Base-by-base conservation (phyloP, 2,888 invertebrate genomes). In the Rapana venosa region DNA sequence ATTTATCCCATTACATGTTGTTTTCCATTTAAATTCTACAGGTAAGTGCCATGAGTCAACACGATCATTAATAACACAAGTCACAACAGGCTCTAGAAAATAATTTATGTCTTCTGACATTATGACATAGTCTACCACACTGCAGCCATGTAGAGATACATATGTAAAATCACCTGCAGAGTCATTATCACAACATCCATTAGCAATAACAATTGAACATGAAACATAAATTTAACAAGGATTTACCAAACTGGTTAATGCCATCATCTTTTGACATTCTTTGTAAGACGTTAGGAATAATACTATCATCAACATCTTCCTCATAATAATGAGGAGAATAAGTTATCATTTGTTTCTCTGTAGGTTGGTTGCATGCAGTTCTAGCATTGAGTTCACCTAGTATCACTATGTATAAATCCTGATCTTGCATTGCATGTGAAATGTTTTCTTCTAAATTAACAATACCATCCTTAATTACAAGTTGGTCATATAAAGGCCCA, bases 41-140 rank as follows among this genome's bases (percentile, higher is more conserved):
- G 74, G 8, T 30, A 11, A 74, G n/a, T n/a, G 30, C 74, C n/a
- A n/a, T n/a, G 30, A 74, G n/a, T 74, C 74, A n/a, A 11, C 26
- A 26, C 74, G 26, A 30, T 74, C 74, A 74, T n/a, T n/a, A 74
- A 74, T n/a, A n/a, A 74, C n/a, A 13, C 74, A 74, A 0, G n/a
- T 74, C 26, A n/a, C 74, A 74, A n/a, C 74, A n/a, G 5, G n/a
- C 47, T 74, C 11, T n/a, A 13, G 74, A 74, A 74, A 74, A 74
- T 26, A n/a, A n/a, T n/a, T n/a, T n/a, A 74, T 6, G n/a, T 74
- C 74, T 74, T 74, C 74, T 74, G 74, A 74, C 74, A 74, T n/a
- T 6, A 30, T 5, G 8, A 11, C n/a, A n/a, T 74, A n/a, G 4
- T 74, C 74, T 26, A 74, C n/a, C 11, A 74, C n/a, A 74, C 74